These are phyloP conservation scores for Drosophila ironensis DNA, from an alignment of 1,140 invertebrate genomes.

Conservation along the genomic window DNA sequence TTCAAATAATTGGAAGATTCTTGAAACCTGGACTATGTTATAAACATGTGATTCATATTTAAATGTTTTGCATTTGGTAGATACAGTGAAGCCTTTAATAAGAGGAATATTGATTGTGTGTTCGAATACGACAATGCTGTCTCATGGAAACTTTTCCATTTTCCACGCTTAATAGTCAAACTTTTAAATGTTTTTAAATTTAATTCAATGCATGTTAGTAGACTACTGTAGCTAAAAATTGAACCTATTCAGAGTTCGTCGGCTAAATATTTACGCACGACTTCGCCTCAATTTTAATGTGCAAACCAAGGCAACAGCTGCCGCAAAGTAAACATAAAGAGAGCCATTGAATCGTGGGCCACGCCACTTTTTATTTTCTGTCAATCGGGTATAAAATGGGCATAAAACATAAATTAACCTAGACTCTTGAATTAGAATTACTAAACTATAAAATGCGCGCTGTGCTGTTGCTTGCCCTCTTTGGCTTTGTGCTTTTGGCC, in stretches of 20 bases:
- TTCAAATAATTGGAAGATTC: constrained; percentile 38
- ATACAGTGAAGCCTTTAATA: neutral
- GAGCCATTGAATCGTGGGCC: neutral
- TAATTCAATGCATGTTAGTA: too few species aligned
- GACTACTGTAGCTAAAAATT: too few species aligned
- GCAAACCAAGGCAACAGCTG: constrained; percentile 37
- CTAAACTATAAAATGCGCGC: constrained; percentile 47
- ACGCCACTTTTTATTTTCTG: neutral
- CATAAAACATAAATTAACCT: constrained; percentile 7
- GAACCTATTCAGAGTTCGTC: neutral
- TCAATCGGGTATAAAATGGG: constrained; percentile 53
- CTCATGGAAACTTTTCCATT: neutral
- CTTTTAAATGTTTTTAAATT: too few species aligned
- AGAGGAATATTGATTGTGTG: neutral
- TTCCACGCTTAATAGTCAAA: too few species aligned
- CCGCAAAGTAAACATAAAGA: constrained; percentile 4
- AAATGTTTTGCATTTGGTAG: neutral
- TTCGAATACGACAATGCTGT: neutral
- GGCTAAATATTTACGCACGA: constrained; percentile 18
- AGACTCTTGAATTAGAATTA: constrained; percentile 29
- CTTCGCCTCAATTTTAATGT: constrained; percentile 1
- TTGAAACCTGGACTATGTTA: neutral
- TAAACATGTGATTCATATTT: constrained; percentile 17
- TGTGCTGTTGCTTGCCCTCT: constrained; percentile 47
- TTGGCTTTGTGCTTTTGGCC: constrained; percentile 53